Evolutionary conservation across 2,888 invertebrate species (phyloP), one percentile per base, ranked within the genome.

Genomic region (Criorhina ranunculi): DNA sequence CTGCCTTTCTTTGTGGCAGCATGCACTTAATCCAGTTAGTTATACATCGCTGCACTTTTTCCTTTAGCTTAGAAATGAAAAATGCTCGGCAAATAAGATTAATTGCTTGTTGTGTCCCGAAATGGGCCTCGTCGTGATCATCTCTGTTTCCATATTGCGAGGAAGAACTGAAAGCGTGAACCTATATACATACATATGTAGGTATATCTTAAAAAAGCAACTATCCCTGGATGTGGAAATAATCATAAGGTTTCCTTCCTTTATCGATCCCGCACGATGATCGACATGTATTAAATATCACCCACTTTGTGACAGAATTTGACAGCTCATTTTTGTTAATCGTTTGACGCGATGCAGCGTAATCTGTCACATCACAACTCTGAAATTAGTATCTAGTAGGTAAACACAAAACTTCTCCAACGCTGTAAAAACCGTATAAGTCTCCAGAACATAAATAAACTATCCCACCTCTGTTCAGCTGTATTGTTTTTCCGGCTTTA

Each of bases 61-160:
- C 42, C 19, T 59, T 59, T 0, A 59, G 0, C 12, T 59, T 40
- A 6, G 59, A 40, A 7, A 59, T 42, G 7, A 12, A 42, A 40
- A 59, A 59, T 12, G 40, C 59, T 5, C n/a, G 59, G 2, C 12
- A 40, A 8, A 59, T 9, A 12, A 59, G 12, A 29, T 42, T n/a
- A 8, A 6, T 12, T 29, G 59, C 42, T 59, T 59, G 24, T n/a
- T 7, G 12, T 1, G 9, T 11, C 0, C 59, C 40, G 29, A 59
- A 59, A 12, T 40, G 40, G 24, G 19, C 59, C 24, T 59, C 59
- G 24, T 40, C 59, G 6, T 59, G 1, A 55, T 55, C 15, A 55
- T 55, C 17, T 55, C 55, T n/a, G n/a, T n/a, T n/a, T 53, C 53
- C 55, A 55, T 55, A 35, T 17, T 55, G 6, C 55, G 33, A 55